Percentiles rank a stretch among this genome's conserved stretches.
Conservation (phyloP, 2,888 invertebrate species). For the Scaptomyza caliginosa region DNA sequence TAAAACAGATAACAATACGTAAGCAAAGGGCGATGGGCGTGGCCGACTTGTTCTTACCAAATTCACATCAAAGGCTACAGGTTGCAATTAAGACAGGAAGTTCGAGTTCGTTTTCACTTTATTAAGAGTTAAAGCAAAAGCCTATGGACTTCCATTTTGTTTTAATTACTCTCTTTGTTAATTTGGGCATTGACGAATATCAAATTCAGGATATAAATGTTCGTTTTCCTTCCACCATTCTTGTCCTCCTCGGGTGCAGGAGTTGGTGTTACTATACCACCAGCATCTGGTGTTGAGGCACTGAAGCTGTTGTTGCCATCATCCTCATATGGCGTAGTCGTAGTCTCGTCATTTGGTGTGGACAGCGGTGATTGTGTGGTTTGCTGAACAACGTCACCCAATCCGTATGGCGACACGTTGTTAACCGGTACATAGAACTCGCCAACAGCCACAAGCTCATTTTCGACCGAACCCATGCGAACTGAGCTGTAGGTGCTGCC, state of each 20-base stretch:
- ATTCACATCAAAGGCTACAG: conserved; percentile 36
- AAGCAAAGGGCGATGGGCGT: conserved; percentile 10
- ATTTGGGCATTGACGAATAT: conserved; percentile 56
- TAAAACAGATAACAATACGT: conserved; percentile 6
- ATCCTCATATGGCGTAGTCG: conserved; percentile 8
- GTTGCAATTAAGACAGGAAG: conserved; percentile 21
- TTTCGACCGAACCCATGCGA: conserved; percentile 71
- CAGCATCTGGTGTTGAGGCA: conserved; percentile 7
- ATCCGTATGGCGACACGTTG: conserved; percentile 71
- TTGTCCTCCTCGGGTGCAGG: conserved; percentile 28
- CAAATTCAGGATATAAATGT: conserved; percentile 62
- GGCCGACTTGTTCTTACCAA: neutral
- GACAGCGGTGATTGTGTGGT: conserved; percentile 13
- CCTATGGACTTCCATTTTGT: neutral
- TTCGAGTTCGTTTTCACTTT: conserved; percentile 39
- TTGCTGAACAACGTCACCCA: conserved; percentile 26
- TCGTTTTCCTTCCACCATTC: conserved; percentile 28
- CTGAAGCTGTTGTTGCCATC: neutral
- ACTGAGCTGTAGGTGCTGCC: conserved; percentile 60
- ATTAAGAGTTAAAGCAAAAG: conserved; percentile 14
- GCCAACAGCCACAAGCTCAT: conserved; percentile 69
- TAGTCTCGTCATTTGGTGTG: conserved; percentile 17
- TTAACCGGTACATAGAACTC: conserved; percentile 80
- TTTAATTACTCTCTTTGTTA: conserved; percentile 23
- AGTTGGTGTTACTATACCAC: neutral